Evolutionary conservation across 2,888 invertebrate genomes (phyloP).

Genomic region (Acanthosepion esculentum): DNA sequence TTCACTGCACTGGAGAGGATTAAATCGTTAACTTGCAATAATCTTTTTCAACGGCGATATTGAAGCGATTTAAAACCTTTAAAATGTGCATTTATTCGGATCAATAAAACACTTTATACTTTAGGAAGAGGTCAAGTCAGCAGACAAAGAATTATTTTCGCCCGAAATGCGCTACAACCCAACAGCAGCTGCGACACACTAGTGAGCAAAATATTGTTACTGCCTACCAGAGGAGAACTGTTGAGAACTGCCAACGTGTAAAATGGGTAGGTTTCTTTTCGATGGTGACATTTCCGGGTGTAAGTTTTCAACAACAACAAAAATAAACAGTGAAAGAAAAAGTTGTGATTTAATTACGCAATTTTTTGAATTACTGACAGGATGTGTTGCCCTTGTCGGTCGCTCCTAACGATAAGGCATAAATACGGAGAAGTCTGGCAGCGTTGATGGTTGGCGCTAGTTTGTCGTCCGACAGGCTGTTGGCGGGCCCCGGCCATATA

Average conservation of each 20-base stretch:
- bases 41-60: too few relatives aligned
- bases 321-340: not conserved
- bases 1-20: too few relatives aligned
- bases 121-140: too few relatives aligned
- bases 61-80: too few relatives aligned
- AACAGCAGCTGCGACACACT: too few relatives aligned
- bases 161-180: too few relatives aligned
- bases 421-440: not conserved
- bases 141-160: too few relatives aligned
- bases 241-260: not conserved
- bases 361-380: not conserved
- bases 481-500: conserved; percentile 33
- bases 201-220: not conserved
- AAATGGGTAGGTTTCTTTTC: not conserved
- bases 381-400: conserved; percentile 14
- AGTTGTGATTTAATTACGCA: conserved; percentile 20
- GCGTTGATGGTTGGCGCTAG: not conserved
- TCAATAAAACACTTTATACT: too few relatives aligned
- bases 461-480: conserved; percentile 21
- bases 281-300: not conserved
- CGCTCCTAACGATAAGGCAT: not conserved
- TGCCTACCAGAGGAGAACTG: not conserved
- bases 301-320: conserved; percentile 10
- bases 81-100: too few relatives aligned
- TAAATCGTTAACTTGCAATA: too few relatives aligned